Percentiles rank a stretch among this genome's conserved stretches.
These are phyloP conservation scores for Gasterosteus aculeatus DNA, from an alignment of 2,113 vertebrate species.

Conservation along the genomic window DNA sequence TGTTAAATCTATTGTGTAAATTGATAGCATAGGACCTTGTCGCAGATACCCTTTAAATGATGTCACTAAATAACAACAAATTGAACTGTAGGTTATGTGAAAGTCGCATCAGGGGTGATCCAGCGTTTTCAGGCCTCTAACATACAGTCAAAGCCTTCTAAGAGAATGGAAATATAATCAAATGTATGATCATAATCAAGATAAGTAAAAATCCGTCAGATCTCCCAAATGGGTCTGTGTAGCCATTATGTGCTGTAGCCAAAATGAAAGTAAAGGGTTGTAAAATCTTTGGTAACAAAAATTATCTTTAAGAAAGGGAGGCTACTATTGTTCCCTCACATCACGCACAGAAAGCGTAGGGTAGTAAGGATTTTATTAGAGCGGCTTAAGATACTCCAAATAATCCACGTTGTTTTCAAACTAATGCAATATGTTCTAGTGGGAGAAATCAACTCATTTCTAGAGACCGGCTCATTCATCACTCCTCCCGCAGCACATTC, in stretches of 20 bases:
- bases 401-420: constrained; percentile 40
- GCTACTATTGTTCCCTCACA: constrained; percentile 9
- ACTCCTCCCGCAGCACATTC: constrained; percentile 17
- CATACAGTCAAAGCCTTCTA: neutral
- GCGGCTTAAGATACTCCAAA: constrained; percentile 8
- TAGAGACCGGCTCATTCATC: constrained; percentile 38
- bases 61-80: neutral
- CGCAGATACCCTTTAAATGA: neutral
- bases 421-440: constrained; percentile 39
- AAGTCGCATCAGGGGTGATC: neutral
- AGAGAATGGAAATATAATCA: too few species aligned
- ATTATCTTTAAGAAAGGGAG: neutral
- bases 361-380: constrained; percentile 17
- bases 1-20: constrained; percentile 6
- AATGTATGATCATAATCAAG: neutral
- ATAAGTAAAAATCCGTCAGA: neutral
- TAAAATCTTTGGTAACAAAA: neutral
- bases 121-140: neutral
- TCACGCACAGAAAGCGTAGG: neutral
- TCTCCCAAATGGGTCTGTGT: neutral
- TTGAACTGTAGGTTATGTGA: neutral
- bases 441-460: constrained; percentile 35
- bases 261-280: constrained; percentile 5
- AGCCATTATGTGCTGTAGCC: neutral
- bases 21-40: neutral